Evolutionary conservation across 2,888 invertebrate genomes (phyloP).

Genomic region (Aspidiotus rigidus): DNA sequence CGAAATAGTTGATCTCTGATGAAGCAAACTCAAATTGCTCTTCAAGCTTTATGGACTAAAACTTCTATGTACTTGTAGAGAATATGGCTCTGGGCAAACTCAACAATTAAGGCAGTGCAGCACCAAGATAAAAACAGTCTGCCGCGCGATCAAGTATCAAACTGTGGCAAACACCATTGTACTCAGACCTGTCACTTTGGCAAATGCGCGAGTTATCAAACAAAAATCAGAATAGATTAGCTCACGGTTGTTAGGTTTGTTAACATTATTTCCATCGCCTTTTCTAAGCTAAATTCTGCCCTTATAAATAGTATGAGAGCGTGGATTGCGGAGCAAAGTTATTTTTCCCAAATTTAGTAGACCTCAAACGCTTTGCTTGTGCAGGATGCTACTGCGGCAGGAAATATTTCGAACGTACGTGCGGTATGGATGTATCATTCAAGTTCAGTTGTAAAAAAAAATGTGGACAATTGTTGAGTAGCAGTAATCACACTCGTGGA

Average conservation of each 20-base stretch:
- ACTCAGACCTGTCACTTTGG: slow-evolving; percentile 66
- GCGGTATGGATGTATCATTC: slow-evolving; percentile 49
- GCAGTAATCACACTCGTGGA: slow-evolving; percentile 62
- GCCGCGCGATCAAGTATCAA: slow-evolving; percentile 60
- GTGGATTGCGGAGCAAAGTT: background rate
- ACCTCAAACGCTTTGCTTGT: slow-evolving; percentile 35
- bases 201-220: slow-evolving; percentile 61
- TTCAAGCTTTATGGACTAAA: background rate
- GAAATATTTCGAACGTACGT: slow-evolving; percentile 52
- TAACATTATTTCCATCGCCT: no score
- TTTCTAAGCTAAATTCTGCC: no score
- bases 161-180: slow-evolving; percentile 72
- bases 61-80: slow-evolving; percentile 42
- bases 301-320: no score
- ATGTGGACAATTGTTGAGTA: slow-evolving; percentile 54
- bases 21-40: no score
- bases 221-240: slow-evolving; percentile 56
- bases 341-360: background rate
- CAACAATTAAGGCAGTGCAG: slow-evolving; percentile 61
- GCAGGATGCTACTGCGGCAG: slow-evolving; percentile 63
- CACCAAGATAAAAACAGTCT: slow-evolving; percentile 60
- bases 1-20: no score
- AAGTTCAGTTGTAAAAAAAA: slow-evolving; percentile 50
- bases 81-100: slow-evolving; percentile 71
- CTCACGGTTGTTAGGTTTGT: background rate